Conservation (phyloP, 2,888 invertebrate species). For the Drosophila demipolita region DNA sequence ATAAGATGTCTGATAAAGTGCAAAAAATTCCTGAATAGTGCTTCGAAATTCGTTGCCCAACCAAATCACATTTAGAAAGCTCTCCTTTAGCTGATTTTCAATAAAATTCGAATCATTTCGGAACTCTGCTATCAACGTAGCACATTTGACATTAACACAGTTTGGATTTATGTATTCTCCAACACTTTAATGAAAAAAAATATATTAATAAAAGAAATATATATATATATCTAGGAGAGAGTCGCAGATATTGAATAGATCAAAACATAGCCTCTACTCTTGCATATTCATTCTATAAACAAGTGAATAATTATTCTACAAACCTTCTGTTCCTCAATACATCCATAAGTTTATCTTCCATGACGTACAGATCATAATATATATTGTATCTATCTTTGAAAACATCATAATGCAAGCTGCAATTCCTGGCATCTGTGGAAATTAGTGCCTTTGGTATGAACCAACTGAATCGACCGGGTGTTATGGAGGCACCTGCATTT, state of each 20-base stretch:
- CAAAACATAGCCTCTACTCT: not conserved
- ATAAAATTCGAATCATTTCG: slow-evolving; percentile 86
- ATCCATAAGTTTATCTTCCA: slow-evolving; percentile 55
- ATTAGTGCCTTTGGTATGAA: slow-evolving; percentile 86
- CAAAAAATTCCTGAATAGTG: slow-evolving; percentile 83
- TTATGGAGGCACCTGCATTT: slow-evolving; percentile 86
- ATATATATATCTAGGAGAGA: no score
- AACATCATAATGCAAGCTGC: slow-evolving; percentile 65
- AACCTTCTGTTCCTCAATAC: slow-evolving; percentile 49
- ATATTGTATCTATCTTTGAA: slow-evolving; percentile 65
- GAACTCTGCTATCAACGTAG: slow-evolving; percentile 86
- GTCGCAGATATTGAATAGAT: not conserved
- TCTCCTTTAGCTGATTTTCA: slow-evolving; percentile 86
- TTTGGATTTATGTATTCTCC: slow-evolving; percentile 56
- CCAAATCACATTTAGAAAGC: slow-evolving; percentile 89
- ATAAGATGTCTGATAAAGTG: slow-evolving; percentile 42
- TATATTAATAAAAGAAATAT: not conserved
- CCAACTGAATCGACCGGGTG: slow-evolving; percentile 88
- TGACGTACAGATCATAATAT: slow-evolving; percentile 67
- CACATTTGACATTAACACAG: slow-evolving; percentile 80
- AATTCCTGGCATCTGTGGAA: not conserved
- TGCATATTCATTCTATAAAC: not conserved
- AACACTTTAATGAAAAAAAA: slow-evolving; percentile 10
- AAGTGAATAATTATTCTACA: slow-evolving; percentile 8
- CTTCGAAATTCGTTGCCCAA: slow-evolving; percentile 87